Conservation (phyloP, 2,113 vertebrate species). For the Donacobius atricapilla region DNA sequence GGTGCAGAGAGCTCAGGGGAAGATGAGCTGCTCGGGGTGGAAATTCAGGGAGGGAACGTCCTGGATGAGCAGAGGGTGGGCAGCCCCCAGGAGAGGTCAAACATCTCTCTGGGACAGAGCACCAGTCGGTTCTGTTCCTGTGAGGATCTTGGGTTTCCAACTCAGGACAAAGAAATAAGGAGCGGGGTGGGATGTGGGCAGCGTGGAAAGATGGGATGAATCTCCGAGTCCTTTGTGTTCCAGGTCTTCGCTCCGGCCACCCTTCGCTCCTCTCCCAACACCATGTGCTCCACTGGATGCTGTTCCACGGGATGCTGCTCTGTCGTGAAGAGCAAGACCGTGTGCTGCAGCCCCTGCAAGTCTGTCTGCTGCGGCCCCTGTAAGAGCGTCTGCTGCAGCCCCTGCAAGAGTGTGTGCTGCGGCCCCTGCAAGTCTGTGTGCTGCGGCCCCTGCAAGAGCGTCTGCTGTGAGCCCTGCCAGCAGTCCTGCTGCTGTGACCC, state of each 20-base stretch:
- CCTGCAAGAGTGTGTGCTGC: neutral
- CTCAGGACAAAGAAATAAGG: neutral
- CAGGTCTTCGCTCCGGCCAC: neutral
- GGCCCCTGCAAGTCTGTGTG: neutral
- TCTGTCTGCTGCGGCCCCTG: neutral
- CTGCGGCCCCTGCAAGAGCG: neutral
- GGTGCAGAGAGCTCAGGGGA: neutral
- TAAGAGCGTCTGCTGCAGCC: neutral
- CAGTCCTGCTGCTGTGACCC: neutral
- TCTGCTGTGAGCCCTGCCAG: neutral
- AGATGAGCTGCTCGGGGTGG: neutral
- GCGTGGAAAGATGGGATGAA: neutral
- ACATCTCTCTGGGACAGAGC: too few species aligned
- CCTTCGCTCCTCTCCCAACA: neutral
- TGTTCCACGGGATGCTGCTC: slow-evolving; percentile 13
- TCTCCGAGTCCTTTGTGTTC: neutral
- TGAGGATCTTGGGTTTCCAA: neutral
- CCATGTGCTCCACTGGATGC: slow-evolving; percentile 15
- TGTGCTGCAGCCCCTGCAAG: slow-evolving; percentile 1
- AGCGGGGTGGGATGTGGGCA: accelerated
- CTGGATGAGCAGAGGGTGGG: neutral
- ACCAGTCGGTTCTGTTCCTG: accelerated
- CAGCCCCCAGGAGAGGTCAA: neutral
- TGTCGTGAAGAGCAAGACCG: slow-evolving; percentile 13
- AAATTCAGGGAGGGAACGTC: neutral